These are phyloP conservation scores for Pithecia hirsuta DNA, from an alignment of 2,797 vertebrate species.

Conservation along the genomic window DNA sequence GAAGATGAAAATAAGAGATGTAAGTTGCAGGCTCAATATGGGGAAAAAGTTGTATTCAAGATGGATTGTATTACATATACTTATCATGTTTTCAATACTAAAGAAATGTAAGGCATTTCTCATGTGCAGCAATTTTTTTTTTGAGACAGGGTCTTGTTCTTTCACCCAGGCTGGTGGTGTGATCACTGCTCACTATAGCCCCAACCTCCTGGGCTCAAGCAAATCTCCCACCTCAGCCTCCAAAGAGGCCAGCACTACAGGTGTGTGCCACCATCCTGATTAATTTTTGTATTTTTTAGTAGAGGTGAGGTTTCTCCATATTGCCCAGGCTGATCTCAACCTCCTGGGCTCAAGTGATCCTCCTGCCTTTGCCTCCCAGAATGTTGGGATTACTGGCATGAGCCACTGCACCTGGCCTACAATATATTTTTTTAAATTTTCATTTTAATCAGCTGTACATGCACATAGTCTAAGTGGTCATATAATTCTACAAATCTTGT, in stretches of 20 bases:
- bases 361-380: background rate
- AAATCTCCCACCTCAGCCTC: background rate
- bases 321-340: background rate
- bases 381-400: background rate
- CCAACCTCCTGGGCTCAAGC: background rate
- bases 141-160: background rate
- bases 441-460: background rate
- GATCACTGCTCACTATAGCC: background rate
- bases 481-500: background rate
- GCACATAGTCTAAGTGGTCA: background rate
- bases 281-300: background rate
- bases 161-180: background rate
- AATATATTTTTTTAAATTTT: background rate
- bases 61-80: background rate
- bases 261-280: background rate
- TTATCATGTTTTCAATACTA: background rate
- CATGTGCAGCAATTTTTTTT: background rate
- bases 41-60: background rate
- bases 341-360: background rate
- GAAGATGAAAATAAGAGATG: conserved; percentile 18
- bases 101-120: background rate
- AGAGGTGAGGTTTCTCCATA: background rate
- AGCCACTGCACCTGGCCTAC: background rate
- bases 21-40: background rate
- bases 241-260: background rate